Base-by-base conservation (phyloP, 1,140 invertebrate species). In the Andricus grossulariae region DNA sequence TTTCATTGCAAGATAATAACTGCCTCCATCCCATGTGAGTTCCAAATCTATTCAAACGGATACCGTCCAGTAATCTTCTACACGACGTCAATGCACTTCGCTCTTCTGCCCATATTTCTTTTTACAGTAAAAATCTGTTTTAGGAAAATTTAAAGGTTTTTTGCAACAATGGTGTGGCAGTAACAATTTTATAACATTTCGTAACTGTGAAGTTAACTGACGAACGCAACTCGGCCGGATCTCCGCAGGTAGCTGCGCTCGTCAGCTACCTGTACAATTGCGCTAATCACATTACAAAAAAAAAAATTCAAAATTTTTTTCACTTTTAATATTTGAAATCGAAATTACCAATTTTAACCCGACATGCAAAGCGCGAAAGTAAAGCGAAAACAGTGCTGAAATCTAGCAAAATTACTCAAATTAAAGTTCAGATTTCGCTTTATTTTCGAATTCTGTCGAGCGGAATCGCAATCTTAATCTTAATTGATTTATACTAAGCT, bases 51-150 rank as follows among this genome's bases (percentile, higher is more conserved):
- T 84, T 78, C 79, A 75, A 80, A 84, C 80, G 76, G 80, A 84
- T 81, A 81, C 83, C 83, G 83, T 84, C 83, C 81, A 84, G 77
- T 83, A 82, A 45, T 82, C 81, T 80, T 84, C 39, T 72, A 79
- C 39, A 79, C 71, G 80, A 81, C 79, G 78, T 81, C 81, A 79
- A 80, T 72, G 78, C 74, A 76, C 75, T 79, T 83, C 79, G 79
- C 82, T 79, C 79, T 78, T 52, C 3, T 54, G 19, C 21, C 25
- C 18, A 32, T 39, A 18, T 39, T 52, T 21, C 11, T 51, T 1
- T 51, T 51, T 8, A 18, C 25, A 13, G 7, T 72, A 12, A 13
- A 72, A 72, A 50, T 72, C 6, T 15, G n/a, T 39, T 21, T 2
- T 45, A 45, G 39, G 0, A 10, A 11, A 45, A 45, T 45, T 45